Conservation (phyloP, 1,140 invertebrate species). For the Pachypsylla venusta region DNA sequence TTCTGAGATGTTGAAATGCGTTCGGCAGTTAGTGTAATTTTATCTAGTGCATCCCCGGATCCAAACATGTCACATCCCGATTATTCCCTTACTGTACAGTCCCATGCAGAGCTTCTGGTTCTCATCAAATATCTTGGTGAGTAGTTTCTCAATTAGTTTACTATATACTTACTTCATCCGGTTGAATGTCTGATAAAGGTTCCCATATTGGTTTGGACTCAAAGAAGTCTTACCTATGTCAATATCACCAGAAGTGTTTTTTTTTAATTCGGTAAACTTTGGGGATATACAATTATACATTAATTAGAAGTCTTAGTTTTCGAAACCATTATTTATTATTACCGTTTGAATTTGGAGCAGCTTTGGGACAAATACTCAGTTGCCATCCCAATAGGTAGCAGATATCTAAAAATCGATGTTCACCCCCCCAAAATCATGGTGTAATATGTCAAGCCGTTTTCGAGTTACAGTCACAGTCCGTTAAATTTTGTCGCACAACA, state of each 20-base stretch:
- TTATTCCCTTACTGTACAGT: slow-evolving; percentile 78
- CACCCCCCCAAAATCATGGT: too few species aligned
- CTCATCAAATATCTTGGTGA: slow-evolving; percentile 71
- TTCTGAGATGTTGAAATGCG: too few species aligned
- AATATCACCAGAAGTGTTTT: too few species aligned
- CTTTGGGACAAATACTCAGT: too few species aligned
- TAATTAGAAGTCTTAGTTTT: neutral
- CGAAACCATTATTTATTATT: neutral
- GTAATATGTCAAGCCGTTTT: too few species aligned
- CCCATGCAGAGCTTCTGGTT: slow-evolving; percentile 75
- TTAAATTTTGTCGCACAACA: too few species aligned
- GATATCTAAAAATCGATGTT: too few species aligned
- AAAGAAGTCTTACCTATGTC: too few species aligned
- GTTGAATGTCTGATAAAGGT: neutral
- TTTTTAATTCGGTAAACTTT: neutral
- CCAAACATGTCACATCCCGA: slow-evolving; percentile 83
- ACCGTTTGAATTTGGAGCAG: too few species aligned
- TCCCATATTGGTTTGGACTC: too few species aligned
- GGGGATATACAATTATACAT: neutral
- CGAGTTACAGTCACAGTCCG: too few species aligned
- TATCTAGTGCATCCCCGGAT: slow-evolving; percentile 54
- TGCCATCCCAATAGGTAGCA: too few species aligned
- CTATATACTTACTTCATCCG: neutral
- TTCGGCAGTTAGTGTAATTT: slow-evolving; percentile 64
- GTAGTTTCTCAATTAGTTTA: slow-evolving; percentile 3